Evolutionary conservation across 2,113 vertebrate species (phyloP), one percentile per base, ranked within the genome.

Genomic region (Lagopus leucura): DNA sequence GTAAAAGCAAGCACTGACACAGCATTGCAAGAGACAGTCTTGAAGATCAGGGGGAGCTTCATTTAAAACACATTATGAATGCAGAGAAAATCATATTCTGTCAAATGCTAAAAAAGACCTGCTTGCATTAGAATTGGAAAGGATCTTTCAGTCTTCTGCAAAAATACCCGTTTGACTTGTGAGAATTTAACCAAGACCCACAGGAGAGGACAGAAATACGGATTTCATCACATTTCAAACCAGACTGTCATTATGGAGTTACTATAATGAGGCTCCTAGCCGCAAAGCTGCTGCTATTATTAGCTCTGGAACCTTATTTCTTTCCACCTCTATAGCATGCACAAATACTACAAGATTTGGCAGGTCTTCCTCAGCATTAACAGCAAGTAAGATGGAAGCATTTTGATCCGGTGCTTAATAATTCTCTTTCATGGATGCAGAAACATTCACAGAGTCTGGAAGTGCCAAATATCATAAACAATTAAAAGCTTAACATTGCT

Each of bases 401-500:
- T 86, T 95, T 85, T 88, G 57, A 45, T 83, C 65, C 86, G 25
- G 32, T 91, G 65, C 43, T 94, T 78, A 90, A 69, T 90, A 95
- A 84, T 82, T 90, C 66, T 82, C 77, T 95, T 95, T 95, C 92
- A 92, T 13, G 30, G 54, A 89, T 38, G 47, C 28, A 82, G 67
- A 85, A 92, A 91, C 67, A 82, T 64, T 80, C 34, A 74, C 85
- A 90, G 54, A 92, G 47, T 73, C 86, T 94, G 75, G 48, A 91
- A 94, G 86, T 1, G 3, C 61, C 91, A 96, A 72, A 77, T 77
- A 95, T 64, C 65, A 94, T 77, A 90, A 91, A 94, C 89, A 95
- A 96, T 92, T 94, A 96, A 89, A 93, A 96, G 80, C 72, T 88
- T 86, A 47, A 74, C 92, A 95, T 96, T 86, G 80, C 83, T 94